Percentiles rank a stretch among this genome's conserved stretches.
phyloP scores from a whole-genome alignment of 2,797 vertebrate genomes.

The Hoplostethus atlanticus region DNA sequence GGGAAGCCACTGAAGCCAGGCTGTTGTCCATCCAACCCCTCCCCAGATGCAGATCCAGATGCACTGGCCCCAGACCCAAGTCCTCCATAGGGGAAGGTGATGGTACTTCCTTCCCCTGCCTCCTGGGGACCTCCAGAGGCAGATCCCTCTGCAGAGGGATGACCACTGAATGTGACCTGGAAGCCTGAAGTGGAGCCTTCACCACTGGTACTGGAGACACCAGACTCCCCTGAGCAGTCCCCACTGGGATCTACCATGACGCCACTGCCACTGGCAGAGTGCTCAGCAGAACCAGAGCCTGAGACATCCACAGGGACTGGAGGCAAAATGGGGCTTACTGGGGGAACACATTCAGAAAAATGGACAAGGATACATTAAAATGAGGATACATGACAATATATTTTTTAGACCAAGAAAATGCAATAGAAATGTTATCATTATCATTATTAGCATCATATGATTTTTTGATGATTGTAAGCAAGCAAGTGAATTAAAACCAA shows the following conservation, averaged over 20 bases:
- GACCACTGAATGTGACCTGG: slow-evolving; percentile 49
- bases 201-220: slow-evolving; percentile 54
- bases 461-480: background rate
- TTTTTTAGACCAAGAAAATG: background rate
- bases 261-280: slow-evolving; percentile 50
- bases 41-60: slow-evolving; percentile 50
- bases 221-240: slow-evolving; percentile 52
- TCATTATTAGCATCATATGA: background rate
- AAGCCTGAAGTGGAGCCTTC: slow-evolving; percentile 59
- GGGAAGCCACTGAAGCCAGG: slow-evolving; percentile 72
- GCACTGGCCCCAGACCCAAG: slow-evolving; percentile 67
- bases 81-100: slow-evolving; percentile 55
- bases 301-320: slow-evolving; percentile 67
- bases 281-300: slow-evolving; percentile 72
- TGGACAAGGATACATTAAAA: background rate
- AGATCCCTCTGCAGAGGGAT: slow-evolving; percentile 63
- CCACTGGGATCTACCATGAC: slow-evolving; percentile 29
- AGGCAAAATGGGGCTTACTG: slow-evolving; percentile 70
- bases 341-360: slow-evolving; percentile 15
- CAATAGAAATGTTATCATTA: background rate
- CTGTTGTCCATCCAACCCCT: slow-evolving; percentile 28
- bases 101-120: slow-evolving; percentile 59
- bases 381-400: background rate
- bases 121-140: slow-evolving; percentile 64
- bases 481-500: background rate